Percentiles rank a stretch among this genome's conserved stretches.
Conservation (phyloP, 2,113 vertebrate genomes). For the Oplegnathus fasciatus region DNA sequence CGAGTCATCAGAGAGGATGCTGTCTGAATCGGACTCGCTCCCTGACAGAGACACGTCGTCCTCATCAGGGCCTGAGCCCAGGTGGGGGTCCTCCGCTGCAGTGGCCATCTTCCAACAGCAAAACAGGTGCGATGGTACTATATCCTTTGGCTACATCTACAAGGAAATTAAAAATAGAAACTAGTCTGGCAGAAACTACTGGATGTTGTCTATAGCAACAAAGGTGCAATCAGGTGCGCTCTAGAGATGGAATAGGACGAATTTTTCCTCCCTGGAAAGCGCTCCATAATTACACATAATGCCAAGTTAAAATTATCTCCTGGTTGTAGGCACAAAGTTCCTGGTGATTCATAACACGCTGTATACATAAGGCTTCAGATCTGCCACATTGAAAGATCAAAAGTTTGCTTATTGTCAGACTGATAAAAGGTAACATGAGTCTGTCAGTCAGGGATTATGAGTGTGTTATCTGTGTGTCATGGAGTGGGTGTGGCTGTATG, state of each 20-base stretch:
- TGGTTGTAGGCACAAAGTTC: neutral
- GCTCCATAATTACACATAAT: neutral
- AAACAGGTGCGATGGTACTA: slow-evolving; percentile 29
- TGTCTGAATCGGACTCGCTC: slow-evolving; percentile 75
- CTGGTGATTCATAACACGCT: neutral
- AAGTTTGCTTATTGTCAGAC: slow-evolving; percentile 30
- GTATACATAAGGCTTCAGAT: neutral
- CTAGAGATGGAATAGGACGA: neutral
- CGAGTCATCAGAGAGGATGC: slow-evolving; percentile 85
- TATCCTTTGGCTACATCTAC: slow-evolving; percentile 62
- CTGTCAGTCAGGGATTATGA: slow-evolving; percentile 46
- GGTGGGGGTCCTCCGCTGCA: slow-evolving; percentile 56
- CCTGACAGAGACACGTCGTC: slow-evolving; percentile 58
- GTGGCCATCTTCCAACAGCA: slow-evolving; percentile 73
- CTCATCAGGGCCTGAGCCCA: slow-evolving; percentile 71
- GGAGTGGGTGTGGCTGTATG: slow-evolving; percentile 37
- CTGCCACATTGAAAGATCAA: neutral
- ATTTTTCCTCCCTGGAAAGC: neutral
- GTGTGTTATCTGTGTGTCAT: slow-evolving; percentile 46
- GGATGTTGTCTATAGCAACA: slow-evolving; percentile 10
- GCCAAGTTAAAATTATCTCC: slow-evolving; percentile 14
- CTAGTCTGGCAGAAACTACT: neutral
- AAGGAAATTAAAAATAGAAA: slow-evolving; percentile 12
- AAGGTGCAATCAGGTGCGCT: neutral
- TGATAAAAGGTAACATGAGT: slow-evolving; percentile 17